phyloP scores from a whole-genome alignment of 2,113 vertebrate species.

The Gymnocephalus cernua region DNA sequence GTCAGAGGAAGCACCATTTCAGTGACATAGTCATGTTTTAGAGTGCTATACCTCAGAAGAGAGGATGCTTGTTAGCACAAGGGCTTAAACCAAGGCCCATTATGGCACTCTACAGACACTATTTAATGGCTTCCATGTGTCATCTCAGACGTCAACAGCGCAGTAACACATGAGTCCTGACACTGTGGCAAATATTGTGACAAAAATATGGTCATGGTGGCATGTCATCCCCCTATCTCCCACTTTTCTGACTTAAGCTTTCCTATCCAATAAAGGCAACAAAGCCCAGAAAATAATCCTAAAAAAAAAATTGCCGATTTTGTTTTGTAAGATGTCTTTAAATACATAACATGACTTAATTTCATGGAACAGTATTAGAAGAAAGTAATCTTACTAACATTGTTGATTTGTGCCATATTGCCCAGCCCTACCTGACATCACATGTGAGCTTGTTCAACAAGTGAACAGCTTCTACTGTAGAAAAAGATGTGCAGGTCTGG shows the following conservation, averaged over 20 bases:
- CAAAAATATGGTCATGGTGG: no score
- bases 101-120: background rate
- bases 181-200: no score
- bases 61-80: background rate
- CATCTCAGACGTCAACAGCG: background rate
- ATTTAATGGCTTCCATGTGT: background rate
- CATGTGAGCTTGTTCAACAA: conserved; percentile 24
- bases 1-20: background rate
- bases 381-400: background rate
- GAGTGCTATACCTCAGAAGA: background rate
- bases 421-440: background rate
- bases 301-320: no score
- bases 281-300: no score
- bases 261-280: no score
- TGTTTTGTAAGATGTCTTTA: background rate
- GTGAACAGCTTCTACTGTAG: conserved; percentile 11
- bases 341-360: background rate
- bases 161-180: background rate
- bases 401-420: background rate
- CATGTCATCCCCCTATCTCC: no score
- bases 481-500: conserved; percentile 13
- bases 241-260: no score
- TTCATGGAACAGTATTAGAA: background rate
- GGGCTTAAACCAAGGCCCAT: background rate
- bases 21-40: background rate